These are phyloP conservation scores for Ladona fulva DNA, from an alignment of 1,140 invertebrate genomes.

Conservation along the genomic window DNA sequence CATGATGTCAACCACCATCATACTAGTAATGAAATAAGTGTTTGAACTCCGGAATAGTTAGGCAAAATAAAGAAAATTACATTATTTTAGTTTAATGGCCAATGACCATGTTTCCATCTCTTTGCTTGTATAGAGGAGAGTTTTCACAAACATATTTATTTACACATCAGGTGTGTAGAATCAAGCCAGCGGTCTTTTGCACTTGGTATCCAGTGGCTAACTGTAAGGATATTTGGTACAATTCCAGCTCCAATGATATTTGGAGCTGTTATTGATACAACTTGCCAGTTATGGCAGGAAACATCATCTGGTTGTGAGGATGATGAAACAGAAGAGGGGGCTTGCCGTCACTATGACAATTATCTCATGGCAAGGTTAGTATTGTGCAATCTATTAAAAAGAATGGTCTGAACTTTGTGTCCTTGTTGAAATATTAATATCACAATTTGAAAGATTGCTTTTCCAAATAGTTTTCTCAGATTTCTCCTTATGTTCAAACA, in stretches of 20 bases:
- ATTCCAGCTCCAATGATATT: slow-evolving; percentile 80
- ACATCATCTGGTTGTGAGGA: slow-evolving; percentile 38
- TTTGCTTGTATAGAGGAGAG: background rate
- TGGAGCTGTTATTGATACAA: slow-evolving; percentile 71
- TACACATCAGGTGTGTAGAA: slow-evolving; percentile 55
- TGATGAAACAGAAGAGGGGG: slow-evolving; percentile 41
- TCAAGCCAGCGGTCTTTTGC: slow-evolving; percentile 77
- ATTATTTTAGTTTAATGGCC: background rate
- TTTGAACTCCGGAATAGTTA: too few species aligned
- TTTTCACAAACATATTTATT: background rate
- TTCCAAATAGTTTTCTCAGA: background rate
- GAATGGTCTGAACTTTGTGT: background rate
- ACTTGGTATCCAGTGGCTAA: slow-evolving; percentile 78
- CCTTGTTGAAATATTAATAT: background rate
- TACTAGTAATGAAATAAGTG: too few species aligned
- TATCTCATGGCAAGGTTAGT: slow-evolving; percentile 54
- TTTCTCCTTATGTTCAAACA: background rate
- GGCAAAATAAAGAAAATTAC: too few species aligned
- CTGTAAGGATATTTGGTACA: slow-evolving; percentile 67
- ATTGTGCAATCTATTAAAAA: background rate
- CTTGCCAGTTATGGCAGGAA: slow-evolving; percentile 69
- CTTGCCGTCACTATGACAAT: slow-evolving; percentile 62
- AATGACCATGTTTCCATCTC: too few species aligned
- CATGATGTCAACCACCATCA: too few species aligned
- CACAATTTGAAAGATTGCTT: background rate